Percentiles rank a stretch among this genome's conserved stretches.
Evolutionary conservation across 1,140 invertebrate species (phyloP).

Genomic region (Cardiocondyla obscurior): DNA sequence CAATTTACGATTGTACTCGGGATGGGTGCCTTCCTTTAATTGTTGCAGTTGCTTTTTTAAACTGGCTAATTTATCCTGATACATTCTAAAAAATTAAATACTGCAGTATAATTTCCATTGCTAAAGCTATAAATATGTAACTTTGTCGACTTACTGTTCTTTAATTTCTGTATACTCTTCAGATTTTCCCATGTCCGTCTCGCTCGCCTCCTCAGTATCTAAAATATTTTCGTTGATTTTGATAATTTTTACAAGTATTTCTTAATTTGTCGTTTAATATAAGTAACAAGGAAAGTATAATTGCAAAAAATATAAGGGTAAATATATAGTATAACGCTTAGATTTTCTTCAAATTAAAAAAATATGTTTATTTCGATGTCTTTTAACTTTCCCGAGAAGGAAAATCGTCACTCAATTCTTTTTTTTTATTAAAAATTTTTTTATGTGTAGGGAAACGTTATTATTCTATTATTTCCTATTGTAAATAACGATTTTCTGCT

Average conservation of each 20-base stretch:
- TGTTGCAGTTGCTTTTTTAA: conserved; percentile 96
- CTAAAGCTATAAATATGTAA: not conserved
- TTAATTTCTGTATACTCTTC: conserved; percentile 94
- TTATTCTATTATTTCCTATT: too few species aligned
- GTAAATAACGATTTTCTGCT: too few species aligned
- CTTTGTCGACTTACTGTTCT: conserved; percentile 90
- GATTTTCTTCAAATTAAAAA: too few species aligned
- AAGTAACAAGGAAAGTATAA: not conserved
- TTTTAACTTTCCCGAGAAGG: too few species aligned
- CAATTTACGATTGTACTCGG: conserved; percentile 92
- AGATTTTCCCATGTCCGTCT: conserved; percentile 92
- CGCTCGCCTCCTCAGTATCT: conserved; percentile 96
- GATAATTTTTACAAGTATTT: conserved; percentile 14
- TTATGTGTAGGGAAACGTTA: too few species aligned
- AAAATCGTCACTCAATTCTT: too few species aligned
- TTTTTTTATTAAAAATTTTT: too few species aligned
- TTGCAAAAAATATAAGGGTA: not conserved
- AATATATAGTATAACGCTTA: too few species aligned
- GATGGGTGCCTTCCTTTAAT: conserved; percentile 92
- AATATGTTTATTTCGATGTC: too few species aligned
- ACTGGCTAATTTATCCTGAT: conserved; percentile 95
- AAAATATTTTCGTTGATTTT: conserved; percentile 71
- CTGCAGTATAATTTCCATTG: not conserved
- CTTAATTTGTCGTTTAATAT: not conserved
- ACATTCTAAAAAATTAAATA: conserved; percentile 88